Conservation (phyloP, 2,797 vertebrate genomes). For the Petrocephalus sullivani region DNA sequence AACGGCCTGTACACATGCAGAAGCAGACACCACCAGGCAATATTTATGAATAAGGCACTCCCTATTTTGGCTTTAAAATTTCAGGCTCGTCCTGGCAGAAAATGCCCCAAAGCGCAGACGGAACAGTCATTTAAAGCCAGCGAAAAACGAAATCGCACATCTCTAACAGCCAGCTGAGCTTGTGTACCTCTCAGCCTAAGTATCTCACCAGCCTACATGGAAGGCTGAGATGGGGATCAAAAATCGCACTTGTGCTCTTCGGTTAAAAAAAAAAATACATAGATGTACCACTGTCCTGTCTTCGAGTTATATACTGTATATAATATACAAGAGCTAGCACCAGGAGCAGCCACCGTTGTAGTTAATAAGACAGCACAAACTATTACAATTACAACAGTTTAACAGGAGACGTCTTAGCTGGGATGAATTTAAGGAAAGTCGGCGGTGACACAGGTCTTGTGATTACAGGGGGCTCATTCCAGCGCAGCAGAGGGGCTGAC, state of each 20-base stretch:
- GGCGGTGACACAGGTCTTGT: background rate
- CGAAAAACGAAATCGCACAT: background rate
- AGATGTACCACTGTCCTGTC: background rate
- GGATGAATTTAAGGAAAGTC: background rate
- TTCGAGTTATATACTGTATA: background rate
- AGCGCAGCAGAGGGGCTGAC: background rate
- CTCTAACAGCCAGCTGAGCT: background rate
- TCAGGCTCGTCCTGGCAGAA: background rate
- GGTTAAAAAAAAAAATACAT: background rate
- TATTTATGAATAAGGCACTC: background rate
- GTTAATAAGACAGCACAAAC: background rate
- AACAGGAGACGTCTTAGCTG: background rate
- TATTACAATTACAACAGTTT: background rate
- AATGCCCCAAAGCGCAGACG: background rate
- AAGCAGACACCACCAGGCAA: background rate
- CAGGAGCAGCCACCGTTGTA: background rate
- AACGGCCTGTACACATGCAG: background rate
- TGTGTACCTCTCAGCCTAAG: background rate
- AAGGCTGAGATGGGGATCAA: background rate
- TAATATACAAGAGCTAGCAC: background rate
- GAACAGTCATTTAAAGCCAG: background rate
- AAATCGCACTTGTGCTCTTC: slow-evolving; percentile 5
- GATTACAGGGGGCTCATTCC: background rate
- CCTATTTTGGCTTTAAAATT: background rate
- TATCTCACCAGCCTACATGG: background rate